phyloP scores from a whole-genome alignment of 2,888 invertebrate genomes.

The Ptilodon capucinus region DNA sequence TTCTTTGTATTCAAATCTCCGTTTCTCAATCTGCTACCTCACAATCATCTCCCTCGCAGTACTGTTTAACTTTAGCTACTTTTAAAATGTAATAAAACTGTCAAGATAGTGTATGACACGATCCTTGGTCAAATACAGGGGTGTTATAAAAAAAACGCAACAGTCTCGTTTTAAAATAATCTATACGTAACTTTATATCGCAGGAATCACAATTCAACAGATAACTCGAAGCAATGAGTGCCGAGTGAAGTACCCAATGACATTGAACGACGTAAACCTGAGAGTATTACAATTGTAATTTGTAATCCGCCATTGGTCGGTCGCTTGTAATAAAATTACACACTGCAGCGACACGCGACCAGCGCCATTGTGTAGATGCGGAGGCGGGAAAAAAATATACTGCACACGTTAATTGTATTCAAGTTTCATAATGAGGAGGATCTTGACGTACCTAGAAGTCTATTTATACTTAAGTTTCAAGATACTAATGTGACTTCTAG shows the following conservation, averaged over 20 bases:
- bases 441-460: background rate
- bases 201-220: slow-evolving; percentile 6
- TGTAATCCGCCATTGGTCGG: slow-evolving; percentile 32
- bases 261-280: slow-evolving; percentile 38
- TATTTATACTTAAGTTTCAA: too few species aligned
- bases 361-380: slow-evolving; percentile 41
- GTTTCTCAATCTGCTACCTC: too few species aligned
- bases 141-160: too few species aligned
- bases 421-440: slow-evolving; percentile 14
- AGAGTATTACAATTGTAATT: slow-evolving; percentile 36
- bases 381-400: slow-evolving; percentile 29
- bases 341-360: slow-evolving; percentile 42
- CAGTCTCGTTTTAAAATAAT: background rate
- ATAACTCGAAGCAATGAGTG: too few species aligned
- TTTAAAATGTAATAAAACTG: too few species aligned
- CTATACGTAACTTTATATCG: background rate
- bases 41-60: too few species aligned
- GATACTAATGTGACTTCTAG: too few species aligned
- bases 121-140: too few species aligned
- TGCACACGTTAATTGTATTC: slow-evolving; percentile 36
- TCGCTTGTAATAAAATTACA: slow-evolving; percentile 45
- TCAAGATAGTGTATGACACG: too few species aligned
- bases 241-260: slow-evolving; percentile 33
- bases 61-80: too few species aligned
- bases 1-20: too few species aligned